Conservation (phyloP, 2,797 vertebrate species). For the Gouania willdenowi region DNA sequence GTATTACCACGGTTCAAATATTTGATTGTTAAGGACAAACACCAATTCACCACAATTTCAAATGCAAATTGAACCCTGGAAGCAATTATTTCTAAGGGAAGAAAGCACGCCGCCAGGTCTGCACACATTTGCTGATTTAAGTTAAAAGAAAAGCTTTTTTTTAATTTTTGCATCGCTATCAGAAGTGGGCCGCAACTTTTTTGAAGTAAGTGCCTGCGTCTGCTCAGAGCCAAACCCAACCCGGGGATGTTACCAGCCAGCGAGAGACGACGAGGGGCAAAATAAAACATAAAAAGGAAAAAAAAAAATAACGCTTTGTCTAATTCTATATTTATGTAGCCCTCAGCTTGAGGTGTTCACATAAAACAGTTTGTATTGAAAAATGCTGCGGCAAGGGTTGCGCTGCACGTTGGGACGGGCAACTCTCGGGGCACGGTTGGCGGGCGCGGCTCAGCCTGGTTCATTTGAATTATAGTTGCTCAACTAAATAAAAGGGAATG, state of each 20-base stretch:
- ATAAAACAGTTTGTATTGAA: conserved; percentile 71
- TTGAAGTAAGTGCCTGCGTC: conserved; percentile 68
- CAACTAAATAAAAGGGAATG: conserved; percentile 63
- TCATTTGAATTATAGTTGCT: conserved; percentile 70
- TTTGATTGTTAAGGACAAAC: conserved; percentile 83
- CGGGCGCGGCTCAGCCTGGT: conserved; percentile 48
- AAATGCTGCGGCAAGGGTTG: conserved; percentile 63
- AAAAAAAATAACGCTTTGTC: conserved; percentile 74
- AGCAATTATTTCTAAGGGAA: conserved; percentile 68
- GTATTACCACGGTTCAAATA: conserved; percentile 75
- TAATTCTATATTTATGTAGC: conserved; percentile 78
- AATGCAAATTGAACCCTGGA: conserved; percentile 77
- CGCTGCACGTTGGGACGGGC: conserved; percentile 46
- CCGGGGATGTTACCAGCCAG: conserved; percentile 68
- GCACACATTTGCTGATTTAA: conserved; percentile 78
- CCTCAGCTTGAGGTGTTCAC: conserved; percentile 69
- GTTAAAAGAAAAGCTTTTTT: conserved; percentile 74
- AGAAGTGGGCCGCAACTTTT: conserved; percentile 72
- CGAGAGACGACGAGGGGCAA: conserved; percentile 22
- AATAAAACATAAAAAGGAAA: conserved; percentile 68
- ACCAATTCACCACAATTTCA: conserved; percentile 74
- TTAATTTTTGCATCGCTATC: conserved; percentile 74
- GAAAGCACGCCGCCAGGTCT: conserved; percentile 65
- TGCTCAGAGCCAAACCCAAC: conserved; percentile 62
- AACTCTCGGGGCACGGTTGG: conserved; percentile 63